Conservation (phyloP, 35 echinoderm and acorn worm species). For the Apostichopus japonicus region DNA sequence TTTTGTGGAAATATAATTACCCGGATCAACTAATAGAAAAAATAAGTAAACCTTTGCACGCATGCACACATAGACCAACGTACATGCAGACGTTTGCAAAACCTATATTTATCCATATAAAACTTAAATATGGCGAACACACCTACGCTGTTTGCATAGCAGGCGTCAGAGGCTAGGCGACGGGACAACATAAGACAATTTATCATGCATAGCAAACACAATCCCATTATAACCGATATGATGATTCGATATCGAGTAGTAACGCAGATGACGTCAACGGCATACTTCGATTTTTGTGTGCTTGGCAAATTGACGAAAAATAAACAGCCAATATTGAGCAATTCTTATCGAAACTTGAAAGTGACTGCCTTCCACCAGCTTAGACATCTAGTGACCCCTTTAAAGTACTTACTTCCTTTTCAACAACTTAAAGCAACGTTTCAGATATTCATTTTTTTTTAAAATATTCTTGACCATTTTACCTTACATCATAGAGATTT, state of each 20-base stretch:
- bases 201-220: conserved; percentile 3
- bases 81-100: no score
- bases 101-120: background rate
- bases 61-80: no score
- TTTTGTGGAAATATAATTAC: no score
- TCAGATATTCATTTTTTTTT: no score
- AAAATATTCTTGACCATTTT: no score
- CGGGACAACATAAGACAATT: conserved; percentile 4
- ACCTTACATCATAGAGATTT: no score
- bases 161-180: background rate
- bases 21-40: no score
- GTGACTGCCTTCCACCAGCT: no score
- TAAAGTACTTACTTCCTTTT: no score
- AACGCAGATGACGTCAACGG: background rate
- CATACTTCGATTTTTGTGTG: background rate
- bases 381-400: no score
- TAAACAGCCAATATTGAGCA: background rate
- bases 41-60: no score
- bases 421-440: no score
- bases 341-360: background rate
- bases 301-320: background rate
- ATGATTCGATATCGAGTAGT: background rate
- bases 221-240: background rate
- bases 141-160: conserved; percentile 2
- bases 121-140: background rate